Conservation (phyloP, 2,888 invertebrate genomes). For the Silvanus unidentatus region DNA sequence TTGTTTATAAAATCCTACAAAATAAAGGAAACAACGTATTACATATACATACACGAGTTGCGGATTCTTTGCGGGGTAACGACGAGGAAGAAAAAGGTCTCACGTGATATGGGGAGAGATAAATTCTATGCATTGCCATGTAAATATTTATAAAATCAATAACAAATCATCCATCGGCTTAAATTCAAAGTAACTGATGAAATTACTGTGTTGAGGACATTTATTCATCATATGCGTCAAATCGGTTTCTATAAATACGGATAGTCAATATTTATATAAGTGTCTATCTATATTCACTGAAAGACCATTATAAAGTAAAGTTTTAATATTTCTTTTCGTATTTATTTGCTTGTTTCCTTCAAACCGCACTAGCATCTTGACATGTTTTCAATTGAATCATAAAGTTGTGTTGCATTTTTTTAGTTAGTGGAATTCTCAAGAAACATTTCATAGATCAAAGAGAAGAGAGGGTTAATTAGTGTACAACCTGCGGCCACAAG, state of each 20-base stretch:
- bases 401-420: neutral
- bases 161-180: slow-evolving; percentile 14
- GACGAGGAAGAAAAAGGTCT: no score
- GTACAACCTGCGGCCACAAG: slow-evolving; percentile 5
- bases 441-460: slow-evolving; percentile 13
- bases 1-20: slow-evolving; percentile 57
- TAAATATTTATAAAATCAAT: slow-evolving; percentile 21
- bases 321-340: no score
- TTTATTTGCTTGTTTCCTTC: no score
- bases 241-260: slow-evolving; percentile 18
- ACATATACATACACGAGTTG: no score
- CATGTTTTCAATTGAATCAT: no score
- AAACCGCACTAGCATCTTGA: no score
- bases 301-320: no score
- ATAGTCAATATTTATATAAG: slow-evolving; percentile 17
- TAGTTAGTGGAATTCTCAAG: slow-evolving; percentile 11
- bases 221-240: slow-evolving; percentile 17
- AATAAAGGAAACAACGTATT: neutral
- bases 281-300: neutral
- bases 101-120: no score
- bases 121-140: slow-evolving; percentile 10
- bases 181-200: slow-evolving; percentile 20
- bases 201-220: slow-evolving; percentile 17
- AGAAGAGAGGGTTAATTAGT: slow-evolving; percentile 10
- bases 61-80: no score